A percentile compares a stretch with the other conserved stretches of the same genome.
Evolutionary conservation across 1,140 invertebrate genomes (phyloP).

Genomic region (Araneus ventricosus): DNA sequence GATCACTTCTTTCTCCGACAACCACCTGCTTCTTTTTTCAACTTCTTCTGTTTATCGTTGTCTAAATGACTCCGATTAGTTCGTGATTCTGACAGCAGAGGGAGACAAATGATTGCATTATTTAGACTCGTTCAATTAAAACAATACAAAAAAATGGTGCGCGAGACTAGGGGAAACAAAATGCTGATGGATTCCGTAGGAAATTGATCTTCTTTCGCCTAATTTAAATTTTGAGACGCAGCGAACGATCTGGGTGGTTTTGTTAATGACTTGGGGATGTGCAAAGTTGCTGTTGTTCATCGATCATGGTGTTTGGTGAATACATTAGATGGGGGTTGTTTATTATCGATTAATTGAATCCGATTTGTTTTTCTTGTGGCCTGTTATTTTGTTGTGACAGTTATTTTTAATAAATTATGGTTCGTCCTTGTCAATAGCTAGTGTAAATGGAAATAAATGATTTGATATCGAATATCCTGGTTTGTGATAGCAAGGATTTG

Average conservation of each 20-base stretch:
- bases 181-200: not conserved
- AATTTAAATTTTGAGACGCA: not conserved
- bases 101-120: not conserved
- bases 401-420: not conserved
- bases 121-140: not conserved
- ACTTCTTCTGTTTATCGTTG: not conserved
- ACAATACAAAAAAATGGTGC: not conserved
- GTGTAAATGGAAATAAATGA: too few relatives aligned
- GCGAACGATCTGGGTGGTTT: conserved; percentile 8
- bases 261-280: not conserved
- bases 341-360: not conserved
- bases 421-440: too few relatives aligned
- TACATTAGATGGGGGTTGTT: not conserved
- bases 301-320: not conserved
- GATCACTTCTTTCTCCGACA: not conserved
- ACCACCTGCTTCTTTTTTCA: conserved; percentile 1
- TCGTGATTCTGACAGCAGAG: not conserved
- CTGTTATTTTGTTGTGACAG: not conserved
- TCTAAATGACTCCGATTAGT: not conserved
- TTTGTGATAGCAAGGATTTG: too few relatives aligned
- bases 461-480: too few relatives aligned
- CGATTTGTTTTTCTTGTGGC: not conserved
- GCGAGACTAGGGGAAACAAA: not conserved
- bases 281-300: not conserved
- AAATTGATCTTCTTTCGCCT: not conserved